Evolutionary conservation across 2,797 vertebrate genomes (phyloP).

Genomic region (Pampus argenteus): DNA sequence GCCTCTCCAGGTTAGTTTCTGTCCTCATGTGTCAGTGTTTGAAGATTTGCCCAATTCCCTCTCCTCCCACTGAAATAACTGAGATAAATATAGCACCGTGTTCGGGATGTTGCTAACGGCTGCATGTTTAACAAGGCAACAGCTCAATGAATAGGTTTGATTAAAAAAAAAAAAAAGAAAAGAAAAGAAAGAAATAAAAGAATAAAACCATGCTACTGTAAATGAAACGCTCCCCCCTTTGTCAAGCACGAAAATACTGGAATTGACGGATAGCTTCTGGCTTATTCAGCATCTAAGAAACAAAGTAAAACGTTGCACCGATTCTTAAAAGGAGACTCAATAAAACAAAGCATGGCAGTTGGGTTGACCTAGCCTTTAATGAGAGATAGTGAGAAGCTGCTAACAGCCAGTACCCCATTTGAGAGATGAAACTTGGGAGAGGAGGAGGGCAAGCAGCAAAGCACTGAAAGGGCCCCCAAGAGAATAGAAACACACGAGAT

Average conservation of each 20-base stretch:
- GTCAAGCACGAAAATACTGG: conserved; percentile 33
- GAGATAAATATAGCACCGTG: conserved; percentile 53
- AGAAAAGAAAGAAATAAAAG: conserved; percentile 21
- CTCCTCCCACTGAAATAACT: conserved; percentile 68
- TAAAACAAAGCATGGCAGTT: conserved; percentile 73
- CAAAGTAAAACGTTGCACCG: conserved; percentile 59
- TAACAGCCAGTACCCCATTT: conserved; percentile 77
- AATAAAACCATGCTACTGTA: conserved; percentile 38
- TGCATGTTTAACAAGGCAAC: conserved; percentile 63
- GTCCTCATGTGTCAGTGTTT: conserved; percentile 59
- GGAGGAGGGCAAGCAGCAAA: conserved; percentile 73
- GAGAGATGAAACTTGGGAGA: conserved; percentile 73
- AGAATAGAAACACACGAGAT: conserved; percentile 79
- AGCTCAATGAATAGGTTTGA: conserved; percentile 55
- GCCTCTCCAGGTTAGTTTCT: conserved; percentile 52
- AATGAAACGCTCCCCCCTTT: conserved; percentile 57
- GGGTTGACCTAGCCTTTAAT: conserved; percentile 77
- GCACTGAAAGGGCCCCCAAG: conserved; percentile 73
- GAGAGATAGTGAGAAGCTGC: conserved; percentile 76
- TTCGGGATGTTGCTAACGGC: conserved; percentile 58
- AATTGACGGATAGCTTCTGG: conserved; percentile 39
- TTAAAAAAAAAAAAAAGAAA: conserved; percentile 13
- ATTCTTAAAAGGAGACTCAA: conserved; percentile 63
- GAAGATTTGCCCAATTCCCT: conserved; percentile 67
- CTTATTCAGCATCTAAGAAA: conserved; percentile 46